Conservation (phyloP, 2,888 invertebrate genomes). For the Pseudolycoriella hygida region DNA sequence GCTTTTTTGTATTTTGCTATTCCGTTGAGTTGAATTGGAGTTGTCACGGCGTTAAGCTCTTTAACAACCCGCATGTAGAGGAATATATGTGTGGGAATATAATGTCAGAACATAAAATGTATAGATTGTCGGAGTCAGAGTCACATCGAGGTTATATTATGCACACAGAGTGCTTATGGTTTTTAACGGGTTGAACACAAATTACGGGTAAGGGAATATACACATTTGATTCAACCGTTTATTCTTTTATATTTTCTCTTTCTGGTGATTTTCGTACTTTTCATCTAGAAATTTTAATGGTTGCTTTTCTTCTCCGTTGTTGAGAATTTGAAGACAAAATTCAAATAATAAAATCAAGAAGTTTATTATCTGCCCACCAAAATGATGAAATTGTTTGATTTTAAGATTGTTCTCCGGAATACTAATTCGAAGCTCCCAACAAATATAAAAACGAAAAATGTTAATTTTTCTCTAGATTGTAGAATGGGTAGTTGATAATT, state of each 20-base stretch:
- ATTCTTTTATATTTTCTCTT: background rate
- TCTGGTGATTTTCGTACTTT: too few species aligned
- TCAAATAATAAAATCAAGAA: too few species aligned
- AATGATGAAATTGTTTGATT: too few species aligned
- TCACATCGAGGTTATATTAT: background rate
- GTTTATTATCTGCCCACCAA: too few species aligned
- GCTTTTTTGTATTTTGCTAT: background rate
- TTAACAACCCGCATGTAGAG: conserved; percentile 1
- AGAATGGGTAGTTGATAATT: too few species aligned
- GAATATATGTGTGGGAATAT: background rate
- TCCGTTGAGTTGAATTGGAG: conserved; percentile 2
- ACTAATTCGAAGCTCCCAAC: too few species aligned
- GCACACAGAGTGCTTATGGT: background rate
- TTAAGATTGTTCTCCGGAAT: too few species aligned
- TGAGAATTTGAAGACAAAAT: too few species aligned
- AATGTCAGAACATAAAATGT: background rate
- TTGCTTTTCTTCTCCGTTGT: too few species aligned
- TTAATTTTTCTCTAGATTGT: too few species aligned
- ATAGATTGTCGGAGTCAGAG: background rate
- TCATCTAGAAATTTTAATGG: too few species aligned
- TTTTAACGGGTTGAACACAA: conserved; percentile 4
- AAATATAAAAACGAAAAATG: too few species aligned
- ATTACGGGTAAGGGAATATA: background rate
- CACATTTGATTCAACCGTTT: background rate
- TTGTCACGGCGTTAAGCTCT: conserved; percentile 4